These are phyloP conservation scores for Alces alces DNA, from an alignment of 2,113 vertebrate species.

Conservation along the genomic window DNA sequence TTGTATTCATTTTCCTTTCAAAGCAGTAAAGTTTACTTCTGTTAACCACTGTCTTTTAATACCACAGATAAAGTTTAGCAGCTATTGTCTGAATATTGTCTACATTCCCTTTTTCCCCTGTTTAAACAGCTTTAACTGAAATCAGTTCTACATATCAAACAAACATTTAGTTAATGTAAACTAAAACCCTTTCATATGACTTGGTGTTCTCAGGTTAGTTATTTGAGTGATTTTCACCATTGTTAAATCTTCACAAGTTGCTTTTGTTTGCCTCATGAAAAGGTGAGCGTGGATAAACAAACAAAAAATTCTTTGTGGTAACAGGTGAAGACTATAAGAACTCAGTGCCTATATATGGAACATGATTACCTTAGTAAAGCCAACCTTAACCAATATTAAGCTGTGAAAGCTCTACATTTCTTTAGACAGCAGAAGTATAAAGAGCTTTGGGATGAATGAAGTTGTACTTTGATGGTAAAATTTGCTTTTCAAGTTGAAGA, in stretches of 20 bases:
- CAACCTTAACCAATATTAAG: neutral
- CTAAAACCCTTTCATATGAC: conserved; percentile 52
- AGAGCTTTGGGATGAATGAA: neutral
- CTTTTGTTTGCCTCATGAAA: conserved; percentile 70
- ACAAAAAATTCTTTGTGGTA: conserved; percentile 70
- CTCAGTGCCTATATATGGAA: conserved; percentile 63
- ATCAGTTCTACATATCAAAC: conserved; percentile 62
- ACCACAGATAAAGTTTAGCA: conserved; percentile 55
- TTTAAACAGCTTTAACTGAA: conserved; percentile 64
- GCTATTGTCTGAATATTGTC: conserved; percentile 56
- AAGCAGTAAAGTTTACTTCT: conserved; percentile 33
- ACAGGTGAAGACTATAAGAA: conserved; percentile 70
- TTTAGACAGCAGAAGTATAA: neutral
- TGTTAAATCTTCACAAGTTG: conserved; percentile 66
- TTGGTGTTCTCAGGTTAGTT: conserved; percentile 54
- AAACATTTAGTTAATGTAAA: conserved; percentile 63
- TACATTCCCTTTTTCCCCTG: conserved; percentile 25
- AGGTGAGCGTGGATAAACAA: conserved; percentile 66
- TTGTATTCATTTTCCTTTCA: neutral
- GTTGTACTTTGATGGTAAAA: neutral
- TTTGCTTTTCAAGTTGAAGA: conserved; percentile 16
- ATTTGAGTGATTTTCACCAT: conserved; percentile 67
- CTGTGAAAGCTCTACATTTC: conserved; percentile 3
- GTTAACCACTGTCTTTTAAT: conserved; percentile 54
- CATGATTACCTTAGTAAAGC: conserved; percentile 54